Percentiles rank a stretch among this genome's conserved stretches.
Conservation (phyloP, 2,113 vertebrate species). For the Corvus hawaiiensis region DNA sequence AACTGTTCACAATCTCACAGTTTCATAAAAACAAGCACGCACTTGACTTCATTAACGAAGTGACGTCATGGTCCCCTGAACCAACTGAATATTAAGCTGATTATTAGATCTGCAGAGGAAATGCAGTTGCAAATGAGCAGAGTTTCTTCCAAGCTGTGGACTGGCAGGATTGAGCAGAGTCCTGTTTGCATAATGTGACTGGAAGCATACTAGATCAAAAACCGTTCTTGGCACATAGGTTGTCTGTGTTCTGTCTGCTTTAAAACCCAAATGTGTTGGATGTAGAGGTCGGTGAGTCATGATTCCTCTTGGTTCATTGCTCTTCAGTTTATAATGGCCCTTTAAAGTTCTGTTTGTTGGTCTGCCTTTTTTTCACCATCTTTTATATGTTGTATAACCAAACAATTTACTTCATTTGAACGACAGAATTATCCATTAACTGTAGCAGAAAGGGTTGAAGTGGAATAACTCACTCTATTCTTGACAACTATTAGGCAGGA, state of each 20-base stretch:
- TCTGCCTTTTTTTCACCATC: not conserved
- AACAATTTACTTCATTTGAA: not conserved
- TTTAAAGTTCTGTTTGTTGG: not conserved
- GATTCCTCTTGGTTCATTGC: not conserved
- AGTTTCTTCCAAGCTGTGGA: not conserved
- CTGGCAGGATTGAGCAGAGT: not conserved
- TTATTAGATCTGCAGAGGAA: not conserved
- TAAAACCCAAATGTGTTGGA: not conserved
- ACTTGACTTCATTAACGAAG: not conserved
- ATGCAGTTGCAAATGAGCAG: not conserved
- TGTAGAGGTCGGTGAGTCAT: not conserved
- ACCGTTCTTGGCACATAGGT: not conserved
- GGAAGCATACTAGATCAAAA: not conserved
- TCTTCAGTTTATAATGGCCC: not conserved
- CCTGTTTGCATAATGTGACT: not conserved
- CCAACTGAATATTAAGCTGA: not conserved
- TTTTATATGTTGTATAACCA: not conserved
- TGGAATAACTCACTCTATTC: not conserved
- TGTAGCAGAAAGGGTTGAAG: not conserved
- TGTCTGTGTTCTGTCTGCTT: not conserved
- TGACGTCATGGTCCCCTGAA: not conserved
- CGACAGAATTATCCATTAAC: not conserved
- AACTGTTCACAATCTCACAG: not conserved
- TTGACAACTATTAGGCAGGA: not conserved
- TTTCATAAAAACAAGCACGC: not conserved